A percentile compares a stretch with the other conserved stretches of the same genome.
Conservation (phyloP, 2,888 invertebrate species). For the Diadromus collaris region DNA sequence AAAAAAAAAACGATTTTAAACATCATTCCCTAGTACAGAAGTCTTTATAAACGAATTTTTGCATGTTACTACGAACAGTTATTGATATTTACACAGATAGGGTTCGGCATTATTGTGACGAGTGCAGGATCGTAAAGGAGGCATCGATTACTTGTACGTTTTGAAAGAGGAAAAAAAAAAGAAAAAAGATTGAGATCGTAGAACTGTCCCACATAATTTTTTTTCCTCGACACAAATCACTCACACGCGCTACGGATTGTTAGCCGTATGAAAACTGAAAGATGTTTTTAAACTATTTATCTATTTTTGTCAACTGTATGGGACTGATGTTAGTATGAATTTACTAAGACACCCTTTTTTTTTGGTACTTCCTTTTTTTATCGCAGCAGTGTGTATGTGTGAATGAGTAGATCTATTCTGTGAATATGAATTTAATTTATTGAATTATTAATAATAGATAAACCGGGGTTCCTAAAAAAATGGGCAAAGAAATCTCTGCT, state of each 20-base stretch:
- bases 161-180: conserved; percentile 20
- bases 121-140: conserved; percentile 26
- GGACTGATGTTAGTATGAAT: conserved; percentile 69
- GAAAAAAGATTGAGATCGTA: neutral
- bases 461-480: conserved; percentile 43
- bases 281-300: conserved; percentile 43
- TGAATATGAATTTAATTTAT: conserved; percentile 75
- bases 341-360: conserved; percentile 52
- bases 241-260: neutral
- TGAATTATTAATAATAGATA: conserved; percentile 62
- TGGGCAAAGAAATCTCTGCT: conserved; percentile 38
- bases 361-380: conserved; percentile 58
- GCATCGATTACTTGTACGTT: conserved; percentile 29
- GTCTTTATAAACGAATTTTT: conserved; percentile 28
- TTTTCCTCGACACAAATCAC: neutral
- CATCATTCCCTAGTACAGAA: conserved; percentile 49
- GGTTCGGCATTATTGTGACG: conserved; percentile 25
- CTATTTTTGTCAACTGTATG: conserved; percentile 64
- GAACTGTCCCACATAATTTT: neutral
- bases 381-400: conserved; percentile 68
- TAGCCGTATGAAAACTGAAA: conserved; percentile 19
- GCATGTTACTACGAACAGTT: conserved; percentile 30
- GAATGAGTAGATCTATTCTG: conserved; percentile 70
- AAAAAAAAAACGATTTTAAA: conserved; percentile 4
- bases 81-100: conserved; percentile 20